A percentile compares a stretch with the other conserved stretches of the same genome.
Evolutionary conservation across 2,113 vertebrate species (phyloP).

Genomic region (Gobius niger): DNA sequence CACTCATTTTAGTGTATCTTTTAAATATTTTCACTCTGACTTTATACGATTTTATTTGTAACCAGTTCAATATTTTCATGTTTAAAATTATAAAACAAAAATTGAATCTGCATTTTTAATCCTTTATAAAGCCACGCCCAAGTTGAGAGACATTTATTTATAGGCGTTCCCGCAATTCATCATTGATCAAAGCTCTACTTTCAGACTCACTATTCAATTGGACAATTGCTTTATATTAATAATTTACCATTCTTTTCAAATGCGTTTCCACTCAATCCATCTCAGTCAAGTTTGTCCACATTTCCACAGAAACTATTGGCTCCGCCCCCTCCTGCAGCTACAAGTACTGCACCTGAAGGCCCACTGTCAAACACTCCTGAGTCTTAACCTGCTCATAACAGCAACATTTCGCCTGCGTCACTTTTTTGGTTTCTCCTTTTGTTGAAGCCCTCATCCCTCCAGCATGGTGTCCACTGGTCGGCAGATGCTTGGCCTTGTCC

Average conservation of each 20-base stretch:
- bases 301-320: constrained; percentile 35
- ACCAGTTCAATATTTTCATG: too few species aligned
- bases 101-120: background rate
- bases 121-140: too few species aligned
- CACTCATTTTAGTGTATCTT: too few species aligned
- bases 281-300: constrained; percentile 30
- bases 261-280: background rate
- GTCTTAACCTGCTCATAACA: background rate
- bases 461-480: constrained; percentile 66
- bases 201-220: background rate
- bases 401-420: background rate
- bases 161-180: too few species aligned
- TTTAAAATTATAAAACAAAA: too few species aligned
- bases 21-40: too few species aligned
- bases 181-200: background rate
- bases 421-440: background rate
- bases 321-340: constrained; percentile 35
- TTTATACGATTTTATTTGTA: too few species aligned
- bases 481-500: constrained; percentile 79
- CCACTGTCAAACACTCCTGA: background rate
- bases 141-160: too few species aligned
- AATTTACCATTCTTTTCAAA: background rate
- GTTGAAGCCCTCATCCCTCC: constrained; percentile 9
- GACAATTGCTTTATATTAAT: background rate
- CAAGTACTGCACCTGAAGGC: background rate